Percentiles rank a stretch among this genome's conserved stretches.
These are phyloP conservation scores for Drepana falcataria DNA, from an alignment of 2,888 invertebrate genomes.

Conservation along the genomic window DNA sequence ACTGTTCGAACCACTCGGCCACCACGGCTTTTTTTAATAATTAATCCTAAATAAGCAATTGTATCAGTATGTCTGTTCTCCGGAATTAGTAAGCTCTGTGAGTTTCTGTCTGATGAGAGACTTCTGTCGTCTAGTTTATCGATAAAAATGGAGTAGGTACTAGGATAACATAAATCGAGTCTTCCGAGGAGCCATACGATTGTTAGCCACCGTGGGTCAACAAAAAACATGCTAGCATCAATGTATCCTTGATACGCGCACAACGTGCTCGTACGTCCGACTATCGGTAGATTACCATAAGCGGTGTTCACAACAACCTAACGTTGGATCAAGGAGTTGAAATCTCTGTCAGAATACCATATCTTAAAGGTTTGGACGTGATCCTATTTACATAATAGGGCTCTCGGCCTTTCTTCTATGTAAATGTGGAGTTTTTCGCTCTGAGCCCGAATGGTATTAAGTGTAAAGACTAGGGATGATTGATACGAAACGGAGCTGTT, in stretches of 20 bases:
- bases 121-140: too few species aligned
- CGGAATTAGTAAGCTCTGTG: too few species aligned
- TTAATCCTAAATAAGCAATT: too few species aligned
- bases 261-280: conserved; percentile 14
- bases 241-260: conserved; percentile 23
- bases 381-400: conserved; percentile 65
- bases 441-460: conserved; percentile 40
- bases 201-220: too few species aligned
- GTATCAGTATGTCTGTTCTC: too few species aligned
- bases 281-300: conserved; percentile 46
- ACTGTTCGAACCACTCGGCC: too few species aligned
- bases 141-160: too few species aligned
- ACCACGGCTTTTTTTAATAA: too few species aligned
- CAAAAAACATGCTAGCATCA: background rate
- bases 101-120: too few species aligned
- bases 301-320: conserved; percentile 52
- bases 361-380: conserved; percentile 56
- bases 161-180: too few species aligned
- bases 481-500: conserved; percentile 55
- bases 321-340: conserved; percentile 47
- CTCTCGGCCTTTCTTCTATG: conserved; percentile 41
- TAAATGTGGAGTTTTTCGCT: conserved; percentile 48
- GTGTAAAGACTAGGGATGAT: conserved; percentile 52
- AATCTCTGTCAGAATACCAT: conserved; percentile 58
- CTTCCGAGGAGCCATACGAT: too few species aligned